Evolutionary conservation across 2,113 vertebrate genomes (phyloP), one percentile per base, ranked within the genome.

Genomic region (Talpa occidentalis): DNA sequence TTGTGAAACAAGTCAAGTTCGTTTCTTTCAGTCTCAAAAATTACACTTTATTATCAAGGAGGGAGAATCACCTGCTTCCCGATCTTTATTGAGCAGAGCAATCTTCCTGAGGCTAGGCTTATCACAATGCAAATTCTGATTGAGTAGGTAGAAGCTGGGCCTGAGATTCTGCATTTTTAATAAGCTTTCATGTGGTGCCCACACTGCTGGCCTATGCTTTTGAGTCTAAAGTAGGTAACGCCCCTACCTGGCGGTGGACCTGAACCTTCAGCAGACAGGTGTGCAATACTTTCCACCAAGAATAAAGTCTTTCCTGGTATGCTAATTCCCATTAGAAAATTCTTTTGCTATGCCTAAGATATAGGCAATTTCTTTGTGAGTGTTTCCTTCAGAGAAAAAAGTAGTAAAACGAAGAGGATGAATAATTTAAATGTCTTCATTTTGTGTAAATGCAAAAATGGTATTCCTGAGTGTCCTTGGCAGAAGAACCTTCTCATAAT

Each of bases 331-430:
- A 90, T 76, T 2, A 62, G 62, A 86, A 30, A 93, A 83, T 64
- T 94, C 26, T 78, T 91, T 83, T 72, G 54, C 72, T 80, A 12
- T 90, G 47, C 16, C 37, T 92, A 54, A 77, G 79, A 40, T 6
- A 32, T 76, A 37, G 10, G 78, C 21, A 82, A 91, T 94, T 90
- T 54, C 24, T 54, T 82, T 60, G 0, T 62, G 35, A 77, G 26
- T 56, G 2, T 14, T 93, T 56, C 44, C 78, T 94, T 95, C 24
- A 74, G 72, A 37, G 21, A 40, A 35, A 64, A n/a, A 42, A 15
- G 86, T 56, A 74, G n/a, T 52, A 37, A 94, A 62, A 86, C 5
- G 17, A 90, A 94, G 24, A 42, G 26, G 16, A 74, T 26, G 8
- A n/a, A 32, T 60, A 19, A 11, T 69, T 77, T 82, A 52, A 49